A percentile compares a stretch with the other conserved stretches of the same genome.
Evolutionary conservation across 2,113 vertebrate genomes (phyloP).

Genomic region (Macrotis lagotis): DNA sequence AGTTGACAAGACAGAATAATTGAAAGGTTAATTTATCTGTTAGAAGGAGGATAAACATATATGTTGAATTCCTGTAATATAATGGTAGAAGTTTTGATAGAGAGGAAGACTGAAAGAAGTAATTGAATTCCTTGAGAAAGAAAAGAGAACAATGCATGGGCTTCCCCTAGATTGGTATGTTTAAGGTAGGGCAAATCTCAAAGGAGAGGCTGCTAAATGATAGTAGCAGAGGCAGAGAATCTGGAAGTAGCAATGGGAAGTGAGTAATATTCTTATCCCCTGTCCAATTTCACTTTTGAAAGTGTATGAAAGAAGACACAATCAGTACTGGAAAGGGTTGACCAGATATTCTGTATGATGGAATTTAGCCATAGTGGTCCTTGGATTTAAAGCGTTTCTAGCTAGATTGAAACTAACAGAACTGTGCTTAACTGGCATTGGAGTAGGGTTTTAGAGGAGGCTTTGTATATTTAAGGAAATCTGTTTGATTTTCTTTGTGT

Average conservation of each 20-base stretch:
- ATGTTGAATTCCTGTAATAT: neutral
- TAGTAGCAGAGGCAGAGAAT: neutral
- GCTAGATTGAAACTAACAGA: neutral
- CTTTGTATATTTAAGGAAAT: neutral
- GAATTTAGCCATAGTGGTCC: neutral
- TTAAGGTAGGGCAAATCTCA: neutral
- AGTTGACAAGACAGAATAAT: neutral
- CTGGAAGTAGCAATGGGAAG: neutral
- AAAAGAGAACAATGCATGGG: neutral
- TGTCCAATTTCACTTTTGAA: neutral
- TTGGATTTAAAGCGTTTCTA: neutral
- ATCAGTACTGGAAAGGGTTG: neutral
- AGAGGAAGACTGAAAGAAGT: neutral
- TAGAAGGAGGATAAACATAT: neutral
- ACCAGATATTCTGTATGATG: neutral
- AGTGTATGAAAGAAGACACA: neutral
- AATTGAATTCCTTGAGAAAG: neutral
- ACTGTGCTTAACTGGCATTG: neutral
- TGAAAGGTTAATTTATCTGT: neutral
- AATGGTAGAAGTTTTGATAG: neutral
- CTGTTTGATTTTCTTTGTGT: neutral
- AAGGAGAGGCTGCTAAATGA: neutral
- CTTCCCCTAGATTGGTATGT: neutral
- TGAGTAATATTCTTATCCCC: neutral
- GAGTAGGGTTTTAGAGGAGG: neutral